Evolutionary conservation across 2,113 vertebrate genomes (phyloP).

Genomic region (Leucopternis melanops): DNA sequence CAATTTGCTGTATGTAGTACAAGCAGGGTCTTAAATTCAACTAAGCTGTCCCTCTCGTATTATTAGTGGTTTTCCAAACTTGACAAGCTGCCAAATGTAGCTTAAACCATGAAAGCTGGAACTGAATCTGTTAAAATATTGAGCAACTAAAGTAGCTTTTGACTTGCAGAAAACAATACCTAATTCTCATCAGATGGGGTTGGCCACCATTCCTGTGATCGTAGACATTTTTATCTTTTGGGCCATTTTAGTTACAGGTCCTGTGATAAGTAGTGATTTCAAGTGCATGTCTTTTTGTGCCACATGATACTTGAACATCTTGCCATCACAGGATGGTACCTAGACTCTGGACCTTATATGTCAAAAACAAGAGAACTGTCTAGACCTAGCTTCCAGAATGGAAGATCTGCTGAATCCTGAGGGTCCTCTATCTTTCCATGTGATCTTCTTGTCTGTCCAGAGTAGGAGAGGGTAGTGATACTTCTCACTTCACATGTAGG

Average conservation of each 20-base stretch:
- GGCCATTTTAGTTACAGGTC: neutral
- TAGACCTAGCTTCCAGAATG: neutral
- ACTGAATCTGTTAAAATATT: neutral
- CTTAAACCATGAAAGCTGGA: neutral
- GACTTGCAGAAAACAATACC: neutral
- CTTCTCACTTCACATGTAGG: accelerated
- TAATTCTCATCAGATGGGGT: neutral
- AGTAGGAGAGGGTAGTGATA: neutral
- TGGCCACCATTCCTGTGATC: neutral
- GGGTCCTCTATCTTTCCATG: accelerated
- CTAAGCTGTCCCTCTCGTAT: neutral
- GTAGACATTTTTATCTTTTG: neutral
- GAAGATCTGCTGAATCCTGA: neutral
- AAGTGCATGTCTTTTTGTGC: neutral
- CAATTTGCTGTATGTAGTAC: accelerated
- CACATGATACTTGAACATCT: neutral
- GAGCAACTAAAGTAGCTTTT: neutral
- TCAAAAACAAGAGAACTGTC: neutral
- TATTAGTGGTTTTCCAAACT: neutral
- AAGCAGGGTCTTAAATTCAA: neutral
- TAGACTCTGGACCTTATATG: neutral
- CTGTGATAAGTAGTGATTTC: neutral
- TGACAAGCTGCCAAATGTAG: neutral
- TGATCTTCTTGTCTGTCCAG: neutral
- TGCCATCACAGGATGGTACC: neutral